Conservation (phyloP, 2,113 vertebrate species). For the Caranx melampygus region DNA sequence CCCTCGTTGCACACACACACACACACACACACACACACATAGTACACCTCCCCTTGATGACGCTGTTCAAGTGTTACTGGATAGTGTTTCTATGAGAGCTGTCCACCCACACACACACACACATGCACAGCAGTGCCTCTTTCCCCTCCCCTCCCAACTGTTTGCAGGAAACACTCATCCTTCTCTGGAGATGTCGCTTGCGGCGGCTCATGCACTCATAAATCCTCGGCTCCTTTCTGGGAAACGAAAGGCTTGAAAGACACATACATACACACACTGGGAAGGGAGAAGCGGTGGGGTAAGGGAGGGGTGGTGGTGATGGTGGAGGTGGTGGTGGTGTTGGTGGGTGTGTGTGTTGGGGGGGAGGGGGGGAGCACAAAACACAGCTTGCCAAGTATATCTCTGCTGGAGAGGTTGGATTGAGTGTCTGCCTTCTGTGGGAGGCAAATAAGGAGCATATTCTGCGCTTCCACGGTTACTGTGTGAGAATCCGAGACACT, state of each 20-base stretch:
- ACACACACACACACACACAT: constrained; percentile 25
- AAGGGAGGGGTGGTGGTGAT: too few relatives aligned
- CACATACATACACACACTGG: constrained; percentile 54
- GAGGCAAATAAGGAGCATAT: constrained; percentile 70
- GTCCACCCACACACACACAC: constrained; percentile 62
- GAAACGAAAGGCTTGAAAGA: constrained; percentile 76
- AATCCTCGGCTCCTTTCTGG: constrained; percentile 77
- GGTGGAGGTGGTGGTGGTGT: neutral
- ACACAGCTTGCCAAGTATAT: constrained; percentile 64
- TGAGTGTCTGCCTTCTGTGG: constrained; percentile 70
- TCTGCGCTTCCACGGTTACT: constrained; percentile 58
- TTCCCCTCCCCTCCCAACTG: constrained; percentile 61
- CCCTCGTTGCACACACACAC: constrained; percentile 41
- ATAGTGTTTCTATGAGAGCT: constrained; percentile 78
- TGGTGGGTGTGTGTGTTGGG: neutral
- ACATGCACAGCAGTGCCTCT: constrained; percentile 45
- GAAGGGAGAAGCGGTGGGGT: constrained; percentile 12
- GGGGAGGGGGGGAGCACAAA: constrained; percentile 18
- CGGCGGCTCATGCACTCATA: constrained; percentile 74
- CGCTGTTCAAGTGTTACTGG: constrained; percentile 73
- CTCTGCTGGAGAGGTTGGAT: constrained; percentile 64
- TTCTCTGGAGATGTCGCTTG: constrained; percentile 79
- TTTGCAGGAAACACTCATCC: constrained; percentile 81
- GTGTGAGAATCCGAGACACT: constrained; percentile 67
- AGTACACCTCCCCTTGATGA: constrained; percentile 74